Base-by-base conservation (phyloP, 64 coral and sea anemone genomes). In the Montipora sp. region DNA sequence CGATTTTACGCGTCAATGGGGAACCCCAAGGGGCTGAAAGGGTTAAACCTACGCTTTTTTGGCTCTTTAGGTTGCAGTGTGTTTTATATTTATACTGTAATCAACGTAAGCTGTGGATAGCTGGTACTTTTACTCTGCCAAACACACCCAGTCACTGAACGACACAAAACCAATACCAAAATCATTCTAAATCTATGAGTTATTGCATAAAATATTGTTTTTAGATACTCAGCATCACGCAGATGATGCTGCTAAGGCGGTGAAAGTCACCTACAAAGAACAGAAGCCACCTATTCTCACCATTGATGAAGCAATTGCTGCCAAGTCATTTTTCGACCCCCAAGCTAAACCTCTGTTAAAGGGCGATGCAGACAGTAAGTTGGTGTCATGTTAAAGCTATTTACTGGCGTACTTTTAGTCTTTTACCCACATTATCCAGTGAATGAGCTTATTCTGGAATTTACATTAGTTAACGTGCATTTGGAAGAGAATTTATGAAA, bases 261-360 rank as follows among this genome's bases (percentile, higher is more conserved):
- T 98, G 57, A 90, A 65, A 75, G 90, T 98, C 1, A 95, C 93
- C 3, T 95, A 98, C 90, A 94, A 91, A 77, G 90, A 98, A 19
- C 68, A 78, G 11, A 74, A 92, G 65, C 49, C 90, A 51, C 93
- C 68, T 8, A 92, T 95, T 18, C 77, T 98, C 3, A 89, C 73
- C n/a, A 94, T 92, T 72, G 65, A 89, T 58, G 92, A 94, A 75
- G 96, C 96, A 9, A 92, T 98, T 46, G 93, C 89, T 18, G 96
- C 96, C 21, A 70, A 82, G 80, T 94, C 93, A 9, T 98, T 92
- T 73, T 92, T 95, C 67, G 84, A 93, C 55, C 83, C 89, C 0
- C 83, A 90, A 15, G 80, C 63, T 27, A 48, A 90, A 45, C 20
- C 89, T 12, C 3, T 94, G 13, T 77, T 27, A 14, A 90, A 89